phyloP scores from a whole-genome alignment of 2,797 vertebrate genomes.

The Phataginus tricuspis region DNA sequence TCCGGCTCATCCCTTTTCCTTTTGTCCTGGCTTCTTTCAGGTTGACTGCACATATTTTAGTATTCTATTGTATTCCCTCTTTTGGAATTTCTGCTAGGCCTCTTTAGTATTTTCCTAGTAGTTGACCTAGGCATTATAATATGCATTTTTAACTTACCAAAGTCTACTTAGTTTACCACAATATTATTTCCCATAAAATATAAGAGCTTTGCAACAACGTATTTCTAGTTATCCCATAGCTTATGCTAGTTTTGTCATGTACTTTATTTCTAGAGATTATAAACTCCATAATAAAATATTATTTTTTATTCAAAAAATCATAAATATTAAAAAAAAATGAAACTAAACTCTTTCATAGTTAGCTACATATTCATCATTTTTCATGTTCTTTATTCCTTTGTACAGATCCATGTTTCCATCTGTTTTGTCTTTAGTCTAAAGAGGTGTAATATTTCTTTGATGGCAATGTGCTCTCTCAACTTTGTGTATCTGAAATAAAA shows the following conservation, averaged over 20 bases:
- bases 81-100: not conserved
- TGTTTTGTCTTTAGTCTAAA: not conserved
- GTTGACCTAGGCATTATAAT: not conserved
- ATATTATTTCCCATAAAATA: not conserved
- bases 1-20: not conserved
- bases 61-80: not conserved
- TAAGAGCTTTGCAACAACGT: not conserved
- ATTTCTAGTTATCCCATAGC: not conserved
- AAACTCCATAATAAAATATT: not conserved
- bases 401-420: not conserved
- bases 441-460: not conserved
- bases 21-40: not conserved
- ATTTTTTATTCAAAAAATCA: not conserved
- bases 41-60: not conserved
- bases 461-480: not conserved
- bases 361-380: not conserved
- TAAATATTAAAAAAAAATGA: not conserved
- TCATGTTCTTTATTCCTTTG: not conserved
- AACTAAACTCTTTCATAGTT: too few species aligned
- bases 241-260: not conserved
- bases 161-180: not conserved
- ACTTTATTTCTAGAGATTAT: not conserved
- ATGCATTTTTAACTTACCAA: not conserved
- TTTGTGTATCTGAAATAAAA: not conserved
- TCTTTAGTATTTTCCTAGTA: not conserved